Conservation (phyloP, 1,140 invertebrate genomes). For the Delia radicum region DNA sequence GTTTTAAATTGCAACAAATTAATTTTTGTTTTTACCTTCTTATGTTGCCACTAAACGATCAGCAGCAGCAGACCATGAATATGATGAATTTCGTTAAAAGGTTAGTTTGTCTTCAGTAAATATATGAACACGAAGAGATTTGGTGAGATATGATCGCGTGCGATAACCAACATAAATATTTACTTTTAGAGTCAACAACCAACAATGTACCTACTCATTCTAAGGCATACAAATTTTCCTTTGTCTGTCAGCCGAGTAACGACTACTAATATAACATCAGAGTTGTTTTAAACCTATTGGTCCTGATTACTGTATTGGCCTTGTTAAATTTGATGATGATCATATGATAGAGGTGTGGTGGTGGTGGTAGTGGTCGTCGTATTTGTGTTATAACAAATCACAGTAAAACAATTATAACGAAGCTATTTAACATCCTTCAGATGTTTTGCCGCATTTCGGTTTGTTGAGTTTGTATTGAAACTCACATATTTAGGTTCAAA, state of each 20-base stretch:
- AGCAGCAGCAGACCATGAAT: not conserved
- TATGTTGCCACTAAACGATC: not conserved
- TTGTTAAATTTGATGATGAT: not conserved
- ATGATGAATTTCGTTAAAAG: not conserved
- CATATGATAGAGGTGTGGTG: not conserved
- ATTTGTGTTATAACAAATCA: not conserved
- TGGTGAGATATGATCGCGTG: slow-evolving; percentile 41
- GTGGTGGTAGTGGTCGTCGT: not conserved
- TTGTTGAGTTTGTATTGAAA: not conserved
- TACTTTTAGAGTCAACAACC: not conserved
- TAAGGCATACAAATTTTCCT: not conserved
- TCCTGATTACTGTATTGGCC: slow-evolving; percentile 16
- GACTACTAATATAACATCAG: not conserved
- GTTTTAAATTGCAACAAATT: slow-evolving; percentile 17
- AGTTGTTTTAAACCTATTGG: not conserved
- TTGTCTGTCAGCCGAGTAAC: not conserved
- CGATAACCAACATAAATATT: slow-evolving; percentile 53
- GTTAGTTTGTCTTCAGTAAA: not conserved
- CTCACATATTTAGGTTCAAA: no score
- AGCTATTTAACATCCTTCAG: slow-evolving; percentile 9
- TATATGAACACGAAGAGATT: not conserved
- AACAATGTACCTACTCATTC: not conserved
- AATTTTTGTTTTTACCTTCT: not conserved
- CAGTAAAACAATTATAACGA: not conserved
- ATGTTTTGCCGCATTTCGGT: not conserved